Percentiles rank a stretch among this genome's conserved stretches.
Conservation (phyloP, 1,140 invertebrate species). For the Harlomillsia oculata region DNA sequence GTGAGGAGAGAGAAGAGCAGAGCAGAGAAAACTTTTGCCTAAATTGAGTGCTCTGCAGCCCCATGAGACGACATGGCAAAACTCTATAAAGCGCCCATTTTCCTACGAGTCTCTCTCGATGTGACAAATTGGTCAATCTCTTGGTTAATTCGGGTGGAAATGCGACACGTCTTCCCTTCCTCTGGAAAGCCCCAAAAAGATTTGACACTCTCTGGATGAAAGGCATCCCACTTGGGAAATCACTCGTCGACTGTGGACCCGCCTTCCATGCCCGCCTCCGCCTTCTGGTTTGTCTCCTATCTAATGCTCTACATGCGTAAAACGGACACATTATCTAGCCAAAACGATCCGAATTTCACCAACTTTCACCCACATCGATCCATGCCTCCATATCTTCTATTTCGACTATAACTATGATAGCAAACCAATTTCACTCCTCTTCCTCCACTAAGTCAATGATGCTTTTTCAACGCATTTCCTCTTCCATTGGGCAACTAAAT, state of each 20-base stretch:
- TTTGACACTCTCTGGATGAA: constrained; percentile 32
- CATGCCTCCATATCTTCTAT: too few species aligned
- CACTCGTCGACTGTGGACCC: constrained; percentile 13
- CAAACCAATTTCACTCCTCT: too few species aligned
- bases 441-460: neutral
- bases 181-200: constrained; percentile 26
- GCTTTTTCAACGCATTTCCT: too few species aligned
- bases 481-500: too few species aligned
- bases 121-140: constrained; percentile 36
- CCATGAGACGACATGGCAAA: constrained; percentile 20
- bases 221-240: constrained; percentile 31
- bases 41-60: constrained; percentile 17
- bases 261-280: constrained; percentile 16
- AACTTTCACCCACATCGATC: constrained; percentile 22
- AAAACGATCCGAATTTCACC: constrained; percentile 16
- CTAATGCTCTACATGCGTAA: constrained; percentile 27
- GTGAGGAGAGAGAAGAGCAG: neutral
- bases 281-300: constrained; percentile 5
- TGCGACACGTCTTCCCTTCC: constrained; percentile 29
- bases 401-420: too few species aligned
- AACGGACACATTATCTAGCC: constrained; percentile 22
- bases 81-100: constrained; percentile 33
- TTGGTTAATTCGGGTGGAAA: constrained; percentile 36
- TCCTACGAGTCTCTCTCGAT: constrained; percentile 27
- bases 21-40: neutral